Conservation (phyloP, 1,140 invertebrate genomes). For the Nephila pilipes region DNA sequence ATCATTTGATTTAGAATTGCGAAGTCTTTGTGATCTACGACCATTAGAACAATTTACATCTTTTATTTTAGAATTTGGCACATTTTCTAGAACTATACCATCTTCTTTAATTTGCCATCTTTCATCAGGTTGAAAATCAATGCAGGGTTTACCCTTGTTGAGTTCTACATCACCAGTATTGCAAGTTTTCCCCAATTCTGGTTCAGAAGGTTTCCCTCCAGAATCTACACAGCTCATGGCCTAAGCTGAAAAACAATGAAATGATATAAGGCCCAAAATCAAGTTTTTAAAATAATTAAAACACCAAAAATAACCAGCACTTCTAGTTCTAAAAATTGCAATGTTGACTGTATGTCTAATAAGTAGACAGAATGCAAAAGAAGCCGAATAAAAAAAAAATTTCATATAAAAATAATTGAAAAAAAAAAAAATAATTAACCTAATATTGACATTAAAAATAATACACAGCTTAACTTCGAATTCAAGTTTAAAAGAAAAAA, state of each 20-base stretch:
- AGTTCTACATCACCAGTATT: neutral
- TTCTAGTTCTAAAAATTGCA: no score
- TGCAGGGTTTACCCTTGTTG: conserved; percentile 67
- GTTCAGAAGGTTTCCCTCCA: conserved; percentile 10
- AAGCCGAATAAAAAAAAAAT: no score
- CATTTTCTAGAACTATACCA: neutral
- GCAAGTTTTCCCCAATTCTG: conserved; percentile 20
- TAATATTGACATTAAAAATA: no score
- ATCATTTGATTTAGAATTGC: conserved; percentile 48
- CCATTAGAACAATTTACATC: conserved; percentile 45
- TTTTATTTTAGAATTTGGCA: conserved; percentile 33
- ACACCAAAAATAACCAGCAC: no score
- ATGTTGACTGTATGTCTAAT: no score
- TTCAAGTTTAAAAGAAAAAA: no score
- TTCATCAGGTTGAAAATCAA: conserved; percentile 77
- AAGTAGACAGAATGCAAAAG: no score
- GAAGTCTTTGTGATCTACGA: conserved; percentile 32
- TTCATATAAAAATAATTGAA: no score
- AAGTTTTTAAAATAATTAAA: neutral
- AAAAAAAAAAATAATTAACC: no score
- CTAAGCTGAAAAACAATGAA: conserved; percentile 7
- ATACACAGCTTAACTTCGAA: no score
- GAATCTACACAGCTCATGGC: conserved; percentile 51
- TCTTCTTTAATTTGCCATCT: conserved; percentile 77
- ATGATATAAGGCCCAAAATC: neutral